phyloP scores from a whole-genome alignment of 2,113 vertebrate species.

The Tricholaema leucomelas region DNA sequence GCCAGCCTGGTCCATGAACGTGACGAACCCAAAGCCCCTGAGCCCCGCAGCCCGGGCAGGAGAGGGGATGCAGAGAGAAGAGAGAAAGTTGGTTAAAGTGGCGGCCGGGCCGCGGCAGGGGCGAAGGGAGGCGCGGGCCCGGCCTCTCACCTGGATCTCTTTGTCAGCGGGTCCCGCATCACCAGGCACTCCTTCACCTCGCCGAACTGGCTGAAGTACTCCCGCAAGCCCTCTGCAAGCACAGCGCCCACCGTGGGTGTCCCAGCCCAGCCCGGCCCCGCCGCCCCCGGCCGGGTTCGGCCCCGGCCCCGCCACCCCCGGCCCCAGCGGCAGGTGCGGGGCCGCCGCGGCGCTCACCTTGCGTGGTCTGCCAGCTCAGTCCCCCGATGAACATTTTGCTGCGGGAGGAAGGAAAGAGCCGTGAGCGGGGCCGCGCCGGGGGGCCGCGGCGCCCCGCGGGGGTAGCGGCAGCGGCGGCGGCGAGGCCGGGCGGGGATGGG shows the following conservation, averaged over 20 bases:
- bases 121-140: conserved; percentile 70
- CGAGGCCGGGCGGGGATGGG: too few relatives aligned
- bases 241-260: conserved; percentile 61
- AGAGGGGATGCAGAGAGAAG: conserved; percentile 68
- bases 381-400: conserved; percentile 98
- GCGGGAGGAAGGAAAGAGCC: conserved; percentile 70
- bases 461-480: not conserved
- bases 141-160: conserved; percentile 95
- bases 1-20: conserved; percentile 96
- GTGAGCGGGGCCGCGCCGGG: conserved; percentile 35
- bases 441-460: conserved; percentile 74
- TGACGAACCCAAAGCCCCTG: conserved; percentile 99
- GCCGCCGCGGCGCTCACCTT: conserved; percentile 82
- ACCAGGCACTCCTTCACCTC: conserved; percentile 99
- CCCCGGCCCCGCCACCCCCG: conserved; percentile 20
- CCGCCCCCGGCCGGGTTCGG: not conserved
- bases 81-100: conserved; percentile 78
- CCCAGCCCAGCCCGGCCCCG: not conserved
- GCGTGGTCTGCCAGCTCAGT: conserved; percentile 96
- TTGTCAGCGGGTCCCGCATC: conserved; percentile 99
- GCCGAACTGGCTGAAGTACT: conserved; percentile 99
- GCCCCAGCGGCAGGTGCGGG: not conserved
- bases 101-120: conserved; percentile 65
- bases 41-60: conserved; percentile 44
- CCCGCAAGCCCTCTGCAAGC: conserved; percentile 94